Conservation (phyloP, 2,888 invertebrate genomes). For the Nudaria mundana region DNA sequence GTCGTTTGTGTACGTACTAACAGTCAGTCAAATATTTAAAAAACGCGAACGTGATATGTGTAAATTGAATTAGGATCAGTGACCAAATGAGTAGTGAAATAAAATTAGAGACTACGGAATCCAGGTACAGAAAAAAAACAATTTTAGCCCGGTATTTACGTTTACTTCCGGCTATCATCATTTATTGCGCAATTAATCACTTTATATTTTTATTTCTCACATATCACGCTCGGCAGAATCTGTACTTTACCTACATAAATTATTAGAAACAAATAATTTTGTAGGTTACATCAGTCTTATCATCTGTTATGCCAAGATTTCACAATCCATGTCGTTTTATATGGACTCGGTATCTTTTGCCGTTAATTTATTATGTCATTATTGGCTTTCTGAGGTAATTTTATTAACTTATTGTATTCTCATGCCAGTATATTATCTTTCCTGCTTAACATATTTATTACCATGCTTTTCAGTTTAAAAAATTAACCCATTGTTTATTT, state of each 20-base stretch:
- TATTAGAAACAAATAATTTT: slow-evolving; percentile 30
- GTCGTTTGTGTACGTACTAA: slow-evolving; percentile 15
- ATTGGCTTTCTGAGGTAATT: slow-evolving; percentile 59
- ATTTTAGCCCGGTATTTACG: slow-evolving; percentile 11
- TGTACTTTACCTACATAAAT: slow-evolving; percentile 15
- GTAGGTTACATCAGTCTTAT: slow-evolving; percentile 37
- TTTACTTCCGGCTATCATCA: slow-evolving; percentile 18
- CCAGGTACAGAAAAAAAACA: slow-evolving; percentile 50
- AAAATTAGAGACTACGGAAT: slow-evolving; percentile 52
- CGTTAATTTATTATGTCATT: slow-evolving; percentile 57
- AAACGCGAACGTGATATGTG: slow-evolving; percentile 44
- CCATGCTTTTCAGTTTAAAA: no score
- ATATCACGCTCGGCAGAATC: slow-evolving; percentile 14
- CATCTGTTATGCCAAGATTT: slow-evolving; percentile 49
- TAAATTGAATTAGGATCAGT: slow-evolving; percentile 65
- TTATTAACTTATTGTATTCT: not conserved
- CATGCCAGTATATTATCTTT: slow-evolving; percentile 5
- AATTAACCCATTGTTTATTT: not conserved
- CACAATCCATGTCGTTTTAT: slow-evolving; percentile 45
- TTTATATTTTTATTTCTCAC: slow-evolving; percentile 19
- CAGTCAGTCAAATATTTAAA: slow-evolving; percentile 16
- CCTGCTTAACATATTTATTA: not conserved
- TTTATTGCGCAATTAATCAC: slow-evolving; percentile 54
- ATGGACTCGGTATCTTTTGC: slow-evolving; percentile 53
- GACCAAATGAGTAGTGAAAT: slow-evolving; percentile 74